Percentiles rank a stretch among this genome's conserved stretches.
Evolutionary conservation across 2,888 invertebrate genomes (phyloP).

Genomic region (Sinelater perroti): DNA sequence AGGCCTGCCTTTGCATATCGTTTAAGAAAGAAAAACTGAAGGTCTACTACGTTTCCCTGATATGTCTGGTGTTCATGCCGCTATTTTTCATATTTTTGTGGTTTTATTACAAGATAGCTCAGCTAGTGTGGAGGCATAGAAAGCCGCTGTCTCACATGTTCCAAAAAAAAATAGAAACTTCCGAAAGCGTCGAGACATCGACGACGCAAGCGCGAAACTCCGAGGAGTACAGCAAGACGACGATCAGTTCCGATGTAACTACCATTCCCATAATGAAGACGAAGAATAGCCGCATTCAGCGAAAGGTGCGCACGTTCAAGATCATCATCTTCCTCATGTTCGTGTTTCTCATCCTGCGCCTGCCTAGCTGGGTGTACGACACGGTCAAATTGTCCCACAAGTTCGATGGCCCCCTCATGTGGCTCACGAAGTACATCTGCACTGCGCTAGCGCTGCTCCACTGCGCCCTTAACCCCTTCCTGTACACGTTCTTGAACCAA

Average conservation of each 20-base stretch:
- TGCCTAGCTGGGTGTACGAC: constrained; percentile 66
- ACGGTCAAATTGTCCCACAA: constrained; percentile 58
- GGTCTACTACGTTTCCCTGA: constrained; percentile 51
- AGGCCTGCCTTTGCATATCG: constrained; percentile 48
- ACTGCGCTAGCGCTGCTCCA: constrained; percentile 64
- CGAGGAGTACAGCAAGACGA: constrained; percentile 33
- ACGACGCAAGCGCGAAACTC: constrained; percentile 45
- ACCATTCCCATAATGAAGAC: constrained; percentile 35
- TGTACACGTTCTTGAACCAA: constrained; percentile 68
- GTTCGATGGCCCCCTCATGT: constrained; percentile 44
- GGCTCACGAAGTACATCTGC: constrained; percentile 63
- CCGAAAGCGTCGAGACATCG: constrained; percentile 45
- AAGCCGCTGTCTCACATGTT: constrained; percentile 49
- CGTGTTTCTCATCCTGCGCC: constrained; percentile 64
- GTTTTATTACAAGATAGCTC: constrained; percentile 63
- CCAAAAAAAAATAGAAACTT: constrained; percentile 39
- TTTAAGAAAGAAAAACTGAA: constrained; percentile 44
- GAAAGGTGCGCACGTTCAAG: constrained; percentile 67
- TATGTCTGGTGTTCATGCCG: constrained; percentile 61
- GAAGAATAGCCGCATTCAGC: constrained; percentile 50
- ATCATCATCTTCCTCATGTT: constrained; percentile 66
- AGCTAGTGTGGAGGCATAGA: constrained; percentile 63
- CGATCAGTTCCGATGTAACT: constrained; percentile 5
- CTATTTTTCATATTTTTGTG: constrained; percentile 62
- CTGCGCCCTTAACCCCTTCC: constrained; percentile 67